Percentiles rank a stretch among this genome's conserved stretches.
Evolutionary conservation across 2,888 invertebrate species (phyloP).

Genomic region (Hirtodrosophila cameraria): DNA sequence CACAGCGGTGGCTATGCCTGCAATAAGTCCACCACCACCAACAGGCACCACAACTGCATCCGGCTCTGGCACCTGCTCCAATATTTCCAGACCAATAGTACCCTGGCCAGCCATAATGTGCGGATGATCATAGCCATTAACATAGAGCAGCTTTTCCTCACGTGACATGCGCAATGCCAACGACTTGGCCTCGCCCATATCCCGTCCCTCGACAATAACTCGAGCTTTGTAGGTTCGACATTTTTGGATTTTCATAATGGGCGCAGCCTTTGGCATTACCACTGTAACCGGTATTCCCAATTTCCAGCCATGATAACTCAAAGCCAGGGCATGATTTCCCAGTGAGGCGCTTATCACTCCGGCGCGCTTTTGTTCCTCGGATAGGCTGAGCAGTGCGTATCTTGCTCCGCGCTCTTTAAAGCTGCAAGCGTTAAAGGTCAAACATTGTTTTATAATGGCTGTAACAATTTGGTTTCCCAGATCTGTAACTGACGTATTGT

Average conservation of each 20-base stretch:
- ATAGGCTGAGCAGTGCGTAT: constrained; percentile 91
- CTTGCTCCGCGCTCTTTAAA: constrained; percentile 98
- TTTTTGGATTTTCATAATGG: constrained; percentile 97
- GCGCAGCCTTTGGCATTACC: constrained; percentile 97
- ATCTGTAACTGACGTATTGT: background rate
- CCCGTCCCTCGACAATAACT: constrained; percentile 89
- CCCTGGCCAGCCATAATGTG: constrained; percentile 98
- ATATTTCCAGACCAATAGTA: constrained; percentile 95
- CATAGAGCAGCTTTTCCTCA: constrained; percentile 90
- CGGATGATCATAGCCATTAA: constrained; percentile 98
- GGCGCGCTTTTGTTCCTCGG: constrained; percentile 88
- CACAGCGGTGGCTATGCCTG: constrained; percentile 94
- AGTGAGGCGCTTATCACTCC: constrained; percentile 97
- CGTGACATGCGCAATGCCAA: constrained; percentile 91
- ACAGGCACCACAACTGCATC: constrained; percentile 96
- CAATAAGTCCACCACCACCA: constrained; percentile 95
- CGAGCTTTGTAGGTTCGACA: constrained; percentile 93
- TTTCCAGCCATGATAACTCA: constrained; percentile 91
- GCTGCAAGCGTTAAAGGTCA: constrained; percentile 84
- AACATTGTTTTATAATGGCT: background rate
- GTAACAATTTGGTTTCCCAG: background rate
- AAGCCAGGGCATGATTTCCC: constrained; percentile 95
- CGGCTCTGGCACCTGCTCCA: constrained; percentile 94
- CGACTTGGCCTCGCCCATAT: constrained; percentile 93
- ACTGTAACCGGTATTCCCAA: constrained; percentile 91